phyloP scores from a whole-genome alignment of 2,797 vertebrate genomes.

The Mionectes olivaceus region DNA sequence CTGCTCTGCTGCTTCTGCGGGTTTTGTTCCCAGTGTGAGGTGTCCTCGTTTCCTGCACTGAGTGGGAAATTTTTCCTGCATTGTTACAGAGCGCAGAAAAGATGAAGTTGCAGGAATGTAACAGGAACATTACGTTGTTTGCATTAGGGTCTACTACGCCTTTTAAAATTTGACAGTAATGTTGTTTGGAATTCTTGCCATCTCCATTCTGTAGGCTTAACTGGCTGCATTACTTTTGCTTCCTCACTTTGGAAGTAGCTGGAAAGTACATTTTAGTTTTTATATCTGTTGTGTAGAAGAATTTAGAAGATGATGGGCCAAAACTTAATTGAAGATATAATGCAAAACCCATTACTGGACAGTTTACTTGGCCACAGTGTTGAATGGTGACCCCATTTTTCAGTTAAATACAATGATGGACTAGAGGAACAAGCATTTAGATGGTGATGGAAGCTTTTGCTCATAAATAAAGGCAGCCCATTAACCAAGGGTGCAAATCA shows the following conservation, averaged over 20 bases:
- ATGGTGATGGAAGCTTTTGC: slow-evolving; percentile 32
- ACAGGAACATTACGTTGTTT: neutral
- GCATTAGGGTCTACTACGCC: neutral
- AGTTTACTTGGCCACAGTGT: neutral
- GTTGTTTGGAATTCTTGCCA: neutral
- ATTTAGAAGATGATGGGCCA: neutral
- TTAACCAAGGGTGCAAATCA: neutral
- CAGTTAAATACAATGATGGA: neutral
- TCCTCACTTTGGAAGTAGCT: neutral
- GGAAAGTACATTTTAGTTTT: neutral
- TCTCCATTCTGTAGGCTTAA: neutral
- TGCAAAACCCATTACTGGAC: neutral
- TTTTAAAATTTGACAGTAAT: neutral
- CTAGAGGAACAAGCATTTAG: slow-evolving; percentile 6
- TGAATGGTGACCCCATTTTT: neutral
- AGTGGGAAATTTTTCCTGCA: rapidly evolving
- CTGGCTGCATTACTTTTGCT: neutral
- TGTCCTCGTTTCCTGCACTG: neutral
- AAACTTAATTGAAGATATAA: neutral
- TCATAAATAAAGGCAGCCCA: slow-evolving; percentile 28
- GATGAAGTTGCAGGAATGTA: neutral
- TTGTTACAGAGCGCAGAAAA: neutral
- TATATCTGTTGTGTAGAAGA: neutral
- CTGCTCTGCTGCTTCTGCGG: neutral
- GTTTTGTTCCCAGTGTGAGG: neutral